Percentiles rank a stretch among this genome's conserved stretches.
Evolutionary conservation across 2,888 invertebrate genomes (phyloP).

Genomic region (Globia sparganii): DNA sequence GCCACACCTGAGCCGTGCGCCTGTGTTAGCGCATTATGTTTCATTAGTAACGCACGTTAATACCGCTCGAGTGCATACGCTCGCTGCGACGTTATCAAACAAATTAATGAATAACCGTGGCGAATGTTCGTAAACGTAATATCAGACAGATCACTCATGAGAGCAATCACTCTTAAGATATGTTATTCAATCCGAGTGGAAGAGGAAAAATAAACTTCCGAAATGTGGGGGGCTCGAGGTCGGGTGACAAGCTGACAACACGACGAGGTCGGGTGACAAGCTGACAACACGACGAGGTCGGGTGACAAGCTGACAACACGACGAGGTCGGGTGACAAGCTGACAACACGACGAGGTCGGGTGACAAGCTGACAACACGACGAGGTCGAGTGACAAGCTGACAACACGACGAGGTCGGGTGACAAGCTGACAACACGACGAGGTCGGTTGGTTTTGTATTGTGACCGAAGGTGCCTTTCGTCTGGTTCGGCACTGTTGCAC

Average conservation of each 20-base stretch:
- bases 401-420: too few relatives aligned
- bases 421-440: not conserved
- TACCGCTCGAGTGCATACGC: not conserved
- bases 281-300: too few relatives aligned
- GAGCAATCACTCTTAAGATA: too few relatives aligned
- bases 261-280: not conserved
- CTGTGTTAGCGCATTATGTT: slow-evolving; percentile 4
- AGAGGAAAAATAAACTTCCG: not conserved
- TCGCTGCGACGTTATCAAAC: slow-evolving; percentile 16
- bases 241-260: not conserved
- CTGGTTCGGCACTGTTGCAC: too few relatives aligned
- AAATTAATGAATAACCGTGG: slow-evolving; percentile 18
- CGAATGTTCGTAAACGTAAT: slow-evolving; percentile 5
- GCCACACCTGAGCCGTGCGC: slow-evolving; percentile 1
- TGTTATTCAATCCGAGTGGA: not conserved
- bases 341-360: too few relatives aligned
- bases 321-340: not conserved
- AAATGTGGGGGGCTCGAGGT: too few relatives aligned
- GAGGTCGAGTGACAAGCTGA: too few relatives aligned
- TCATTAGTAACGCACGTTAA: slow-evolving; percentile 22
- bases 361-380: not conserved
- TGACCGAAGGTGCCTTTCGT: not conserved
- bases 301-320: not conserved
- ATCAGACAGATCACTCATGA: slow-evolving; percentile 4
- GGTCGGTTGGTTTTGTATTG: not conserved